phyloP scores from a whole-genome alignment of 2,888 invertebrate species.

The Ochropleura plecta region DNA sequence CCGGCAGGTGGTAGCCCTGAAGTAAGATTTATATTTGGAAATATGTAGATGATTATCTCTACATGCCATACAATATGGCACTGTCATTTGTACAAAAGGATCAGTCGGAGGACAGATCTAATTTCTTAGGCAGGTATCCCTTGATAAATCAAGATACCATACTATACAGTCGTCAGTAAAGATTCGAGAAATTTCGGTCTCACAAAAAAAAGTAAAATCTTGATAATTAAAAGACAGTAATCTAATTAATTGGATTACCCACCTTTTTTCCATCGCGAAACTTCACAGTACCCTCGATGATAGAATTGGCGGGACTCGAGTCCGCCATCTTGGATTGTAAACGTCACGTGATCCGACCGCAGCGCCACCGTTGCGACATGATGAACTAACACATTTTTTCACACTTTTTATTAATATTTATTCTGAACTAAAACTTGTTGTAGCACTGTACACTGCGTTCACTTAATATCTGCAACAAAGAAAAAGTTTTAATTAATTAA shows the following conservation, averaged over 20 bases:
- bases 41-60: constrained; percentile 11
- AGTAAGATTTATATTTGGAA: constrained; percentile 8
- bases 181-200: neutral
- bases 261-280: constrained; percentile 98
- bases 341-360: constrained; percentile 85
- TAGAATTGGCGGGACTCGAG: constrained; percentile 91
- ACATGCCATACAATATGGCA: neutral
- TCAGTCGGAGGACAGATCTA: neutral
- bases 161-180: neutral
- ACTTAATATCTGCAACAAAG: constrained; percentile 65
- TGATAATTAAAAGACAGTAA: constrained; percentile 26
- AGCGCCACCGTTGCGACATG: constrained; percentile 83
- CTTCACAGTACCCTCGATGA: constrained; percentile 97
- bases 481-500: constrained; percentile 51
- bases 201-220: constrained; percentile 10
- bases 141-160: neutral
- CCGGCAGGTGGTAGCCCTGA: constrained; percentile 7
- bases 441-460: constrained; percentile 63
- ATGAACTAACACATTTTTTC: constrained; percentile 81
- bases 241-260: constrained; percentile 59
- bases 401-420: constrained; percentile 59
- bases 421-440: constrained; percentile 46
- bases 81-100: neutral
- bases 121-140: neutral
- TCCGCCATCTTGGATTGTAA: constrained; percentile 84